Percentiles rank a stretch among this genome's conserved stretches.
Conservation (phyloP, 2,113 vertebrate genomes). For the Poecilia latipinna region DNA sequence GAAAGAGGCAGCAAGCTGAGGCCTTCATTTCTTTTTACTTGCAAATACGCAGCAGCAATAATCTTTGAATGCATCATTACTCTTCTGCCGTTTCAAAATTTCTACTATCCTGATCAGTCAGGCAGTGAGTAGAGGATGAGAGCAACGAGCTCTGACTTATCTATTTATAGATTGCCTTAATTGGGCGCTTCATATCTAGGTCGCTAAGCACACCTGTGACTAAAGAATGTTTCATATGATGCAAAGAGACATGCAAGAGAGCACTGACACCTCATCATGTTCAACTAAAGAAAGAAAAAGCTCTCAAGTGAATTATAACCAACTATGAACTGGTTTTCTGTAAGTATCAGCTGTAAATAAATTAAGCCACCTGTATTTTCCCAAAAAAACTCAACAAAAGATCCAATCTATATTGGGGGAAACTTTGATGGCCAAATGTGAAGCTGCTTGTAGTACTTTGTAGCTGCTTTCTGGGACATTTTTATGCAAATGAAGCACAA, state of each 20-base stretch:
- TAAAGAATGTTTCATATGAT: background rate
- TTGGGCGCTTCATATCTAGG: background rate
- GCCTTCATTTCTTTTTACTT: constrained; percentile 2
- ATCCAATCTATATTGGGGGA: background rate
- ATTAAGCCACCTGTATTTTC: background rate
- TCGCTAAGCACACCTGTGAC: constrained; percentile 2
- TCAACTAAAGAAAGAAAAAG: background rate
- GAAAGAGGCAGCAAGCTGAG: constrained; percentile 38
- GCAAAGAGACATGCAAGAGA: background rate
- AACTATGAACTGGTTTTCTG: background rate
- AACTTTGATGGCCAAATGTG: background rate
- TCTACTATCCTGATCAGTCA: background rate
- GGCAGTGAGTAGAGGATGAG: background rate
- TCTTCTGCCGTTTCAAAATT: background rate
- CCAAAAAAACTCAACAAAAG: background rate
- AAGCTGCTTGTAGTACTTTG: too few relatives aligned
- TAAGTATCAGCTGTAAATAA: background rate
- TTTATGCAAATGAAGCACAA: too few relatives aligned
- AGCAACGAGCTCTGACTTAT: background rate
- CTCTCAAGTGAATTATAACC: background rate
- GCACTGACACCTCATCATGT: background rate
- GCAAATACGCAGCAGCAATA: background rate
- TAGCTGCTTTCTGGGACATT: too few relatives aligned
- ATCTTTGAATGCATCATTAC: background rate
- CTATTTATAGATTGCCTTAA: constrained; percentile 1